A percentile compares a stretch with the other conserved stretches of the same genome.
Evolutionary conservation across 2,797 vertebrate genomes (phyloP).

Genomic region (Holocentrus rufus): DNA sequence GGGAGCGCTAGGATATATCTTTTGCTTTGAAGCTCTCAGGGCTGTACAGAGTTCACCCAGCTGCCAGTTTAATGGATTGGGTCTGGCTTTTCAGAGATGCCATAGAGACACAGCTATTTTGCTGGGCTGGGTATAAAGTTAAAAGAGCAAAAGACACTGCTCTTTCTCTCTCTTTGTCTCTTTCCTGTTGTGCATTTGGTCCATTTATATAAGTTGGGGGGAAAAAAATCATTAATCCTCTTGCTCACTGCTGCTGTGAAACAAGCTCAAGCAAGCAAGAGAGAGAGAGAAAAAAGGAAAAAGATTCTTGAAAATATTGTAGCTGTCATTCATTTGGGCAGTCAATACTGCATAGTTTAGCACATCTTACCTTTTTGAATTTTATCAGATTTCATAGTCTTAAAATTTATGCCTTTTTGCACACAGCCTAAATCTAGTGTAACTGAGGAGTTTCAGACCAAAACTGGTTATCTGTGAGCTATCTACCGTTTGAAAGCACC

Average conservation of each 20-base stretch:
- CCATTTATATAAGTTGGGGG: constrained; percentile 31
- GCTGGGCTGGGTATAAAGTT: constrained; percentile 56
- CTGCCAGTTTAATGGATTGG: constrained; percentile 77
- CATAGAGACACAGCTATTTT: constrained; percentile 61
- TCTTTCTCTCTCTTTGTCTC: constrained; percentile 4
- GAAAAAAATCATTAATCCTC: constrained; percentile 37
- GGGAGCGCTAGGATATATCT: constrained; percentile 64
- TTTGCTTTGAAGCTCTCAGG: constrained; percentile 71
- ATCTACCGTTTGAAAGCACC: neutral
- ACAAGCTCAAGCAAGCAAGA: neutral
- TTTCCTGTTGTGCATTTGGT: constrained; percentile 30
- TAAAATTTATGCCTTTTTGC: constrained; percentile 18
- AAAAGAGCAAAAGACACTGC: constrained; percentile 26
- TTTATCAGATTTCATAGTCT: constrained; percentile 15
- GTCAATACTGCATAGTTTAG: constrained; percentile 24
- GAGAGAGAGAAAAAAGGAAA: constrained; percentile 15
- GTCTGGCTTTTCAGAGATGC: constrained; percentile 57
- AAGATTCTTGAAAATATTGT: constrained; percentile 19
- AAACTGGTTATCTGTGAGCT: neutral
- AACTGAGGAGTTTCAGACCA: neutral
- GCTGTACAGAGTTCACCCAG: constrained; percentile 63
- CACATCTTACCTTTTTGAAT: constrained; percentile 28
- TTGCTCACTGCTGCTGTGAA: constrained; percentile 19
- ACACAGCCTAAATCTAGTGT: neutral
- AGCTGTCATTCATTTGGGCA: constrained; percentile 19